Evolutionary conservation across 2,797 vertebrate genomes (phyloP), one percentile per base, ranked within the genome.

Genomic region (Rallus crepitans): DNA sequence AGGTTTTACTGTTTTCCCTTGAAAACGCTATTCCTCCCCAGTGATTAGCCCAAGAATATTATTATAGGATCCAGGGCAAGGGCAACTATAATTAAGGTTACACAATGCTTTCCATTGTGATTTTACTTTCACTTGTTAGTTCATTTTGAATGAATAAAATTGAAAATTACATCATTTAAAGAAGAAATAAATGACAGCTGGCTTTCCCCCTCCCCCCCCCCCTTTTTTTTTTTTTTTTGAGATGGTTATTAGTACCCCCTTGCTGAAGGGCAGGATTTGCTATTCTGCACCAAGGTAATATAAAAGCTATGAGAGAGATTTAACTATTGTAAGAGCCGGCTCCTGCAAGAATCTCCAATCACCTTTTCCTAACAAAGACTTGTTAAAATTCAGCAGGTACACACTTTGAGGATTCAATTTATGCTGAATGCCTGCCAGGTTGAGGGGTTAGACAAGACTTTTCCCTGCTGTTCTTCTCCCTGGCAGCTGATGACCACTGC

Each of bases 341-440:
- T 82, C 28, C 24, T 28, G 21, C 19, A 73, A 77, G 68, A 28
- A 52, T 70, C 78, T 91, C 47, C 35, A 45, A 60, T 31, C 42
- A 70, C 57, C 33, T 63, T n/a, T 82, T 82, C 60, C 39, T 87
- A 80, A 71, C 33, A 94, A 78, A 68, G 37, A 6, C 87, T 78
- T 48, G 68, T 70, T 87, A 81, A 91, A 95, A 87, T 89, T 80
- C 91, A 95, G 56, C 71, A 64, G 47, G 28, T 82, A 59, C 28
- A 40, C 0, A 7, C 39, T 75, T 33, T 48, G 83, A 90, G 33
- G 57, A 87, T 82, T 71, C 68, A 82, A 60, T 76, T 65, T n/a
- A 24, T 19, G 42, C 71, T 73, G 83, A 87, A 61, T 0, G 3
- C 28, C 53, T 86, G 70, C 61, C 70, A 89, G 63, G 91, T 64